Evolutionary conservation across 2,113 vertebrate genomes (phyloP), one percentile per base, ranked within the genome.

Genomic region (Baryphthengus martii): DNA sequence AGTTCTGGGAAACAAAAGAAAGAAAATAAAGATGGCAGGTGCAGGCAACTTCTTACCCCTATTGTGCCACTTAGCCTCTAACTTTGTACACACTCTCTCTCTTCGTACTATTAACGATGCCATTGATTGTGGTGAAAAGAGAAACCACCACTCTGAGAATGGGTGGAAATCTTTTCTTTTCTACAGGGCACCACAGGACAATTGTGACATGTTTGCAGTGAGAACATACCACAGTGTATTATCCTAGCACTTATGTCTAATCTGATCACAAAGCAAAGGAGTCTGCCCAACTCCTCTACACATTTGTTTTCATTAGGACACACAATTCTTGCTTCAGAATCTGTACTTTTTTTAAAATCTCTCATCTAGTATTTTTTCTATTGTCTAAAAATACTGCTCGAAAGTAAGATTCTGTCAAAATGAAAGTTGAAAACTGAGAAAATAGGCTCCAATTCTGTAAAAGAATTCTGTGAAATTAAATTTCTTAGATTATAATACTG

Each of bases 1-100:
- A 74, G 99, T 99, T 96, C 99, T 99, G 90, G 40, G 96, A 80
- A 71, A 84, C 33, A 96, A 88, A 87, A 96, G 26, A 89, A 92
- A 96, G 85, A 45, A 92, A 77, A 90, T 33, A 42, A 83, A 73
- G n/a, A 91, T 13, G 16, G 31, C 33, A 70, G 28, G 11, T 77
- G 29, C 35, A 40, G 37, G 31, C 24, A 86, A 59, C 61, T 17
- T 31, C 10, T 86, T 86, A 78, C n/a, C 50, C 47, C 55, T 78
- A n/a, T 31, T 21, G 12, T 39, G 29, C 17, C 28, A 59, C 39
- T 80, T 50, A 66, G 39, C 17, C 63, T 59, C 26, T 62, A n/a
- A 44, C 23, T 42, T 24, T 47, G 20, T 35, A 76, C 3, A 11
- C 7, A 31, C 17, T 47, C 29, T n/a, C 40, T 55, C 52, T 82